A percentile compares a stretch with the other conserved stretches of the same genome.
Conservation (phyloP, 2,888 invertebrate genomes). For the Volucella bombylans region DNA sequence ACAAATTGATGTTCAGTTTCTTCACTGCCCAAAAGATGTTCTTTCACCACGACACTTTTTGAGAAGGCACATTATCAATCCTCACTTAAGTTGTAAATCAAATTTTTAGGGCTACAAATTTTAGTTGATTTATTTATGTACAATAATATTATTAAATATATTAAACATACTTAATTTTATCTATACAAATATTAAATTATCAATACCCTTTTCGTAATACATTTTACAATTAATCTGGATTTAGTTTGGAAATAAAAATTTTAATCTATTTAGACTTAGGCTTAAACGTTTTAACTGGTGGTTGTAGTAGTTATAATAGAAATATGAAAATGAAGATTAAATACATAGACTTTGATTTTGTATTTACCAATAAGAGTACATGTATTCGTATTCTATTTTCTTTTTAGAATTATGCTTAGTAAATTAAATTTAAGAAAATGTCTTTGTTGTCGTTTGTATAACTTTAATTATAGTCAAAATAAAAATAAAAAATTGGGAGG, state of each 20-base stretch:
- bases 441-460: too few relatives aligned
- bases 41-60: too few relatives aligned
- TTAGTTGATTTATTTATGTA: constrained; percentile 59
- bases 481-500: too few relatives aligned
- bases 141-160: constrained; percentile 75
- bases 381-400: neutral
- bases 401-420: constrained; percentile 9
- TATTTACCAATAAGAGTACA: constrained; percentile 36
- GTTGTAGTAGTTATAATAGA: constrained; percentile 56
- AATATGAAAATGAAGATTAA: constrained; percentile 48
- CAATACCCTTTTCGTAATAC: constrained; percentile 16
- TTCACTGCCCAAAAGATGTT: too few relatives aligned
- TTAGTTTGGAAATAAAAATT: constrained; percentile 63
- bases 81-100: neutral
- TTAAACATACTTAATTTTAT: constrained; percentile 64
- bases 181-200: constrained; percentile 70
- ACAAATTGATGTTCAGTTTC: too few relatives aligned
- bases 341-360: constrained; percentile 24
- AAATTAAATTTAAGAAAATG: too few relatives aligned
- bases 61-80: too few relatives aligned
- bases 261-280: constrained; percentile 59
- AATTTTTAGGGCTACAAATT: constrained; percentile 54
- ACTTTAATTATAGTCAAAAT: too few relatives aligned
- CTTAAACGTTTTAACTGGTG: constrained; percentile 53
- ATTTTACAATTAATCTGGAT: constrained; percentile 45